Evolutionary conservation across 1,140 invertebrate species (phyloP), one percentile per base, ranked within the genome.

Genomic region (Holotrichia oblita): DNA sequence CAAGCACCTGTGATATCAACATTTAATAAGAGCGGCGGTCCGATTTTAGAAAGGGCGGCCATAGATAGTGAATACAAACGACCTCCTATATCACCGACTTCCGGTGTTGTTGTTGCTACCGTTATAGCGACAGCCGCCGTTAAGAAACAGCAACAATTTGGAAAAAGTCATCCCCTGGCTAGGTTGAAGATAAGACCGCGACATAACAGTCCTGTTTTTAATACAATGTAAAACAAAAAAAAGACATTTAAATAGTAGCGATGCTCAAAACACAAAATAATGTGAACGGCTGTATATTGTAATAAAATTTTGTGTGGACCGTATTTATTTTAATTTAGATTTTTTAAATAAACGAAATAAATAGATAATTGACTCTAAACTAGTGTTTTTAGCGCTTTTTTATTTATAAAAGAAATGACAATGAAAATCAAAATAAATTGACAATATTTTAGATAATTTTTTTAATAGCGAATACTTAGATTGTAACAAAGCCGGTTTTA

Each of bases 101-200:
- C 78, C n/a, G 76, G 76, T n/a, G 75, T 79, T 48, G 78, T 93
- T 78, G 89, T 92, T 55, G 90, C 90, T 82, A 91, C 90, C 84
- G 90, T 92, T 64, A 90, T 90, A 83, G 92, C 90, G 84, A 93
- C 91, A 85, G 91, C 91, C 81, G 91, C 89, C 81, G 91, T 89
- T 77, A 93, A 93, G 85, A 92, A 94, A 85, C 93, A 94, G 86
- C 92, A 94, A 83, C 94, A 96, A 85, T 95, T 96, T 84, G 95
- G 95, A 72, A 95, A 95, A 85, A 96, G 93, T 79, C 95, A 97
- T 90, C 95, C 95, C 75, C 90, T 96, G 79, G 91, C 94, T 80
- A 93, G 93, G 90, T 90, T 97, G 84, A 91, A 90, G 85, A 88
- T 92, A 85, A 92, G 92, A 85, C 92, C 92, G 87, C 91, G 91